Percentiles rank a stretch among this genome's conserved stretches.
Conservation (phyloP, 2,113 vertebrate genomes). For the Eptesicus fuscus region DNA sequence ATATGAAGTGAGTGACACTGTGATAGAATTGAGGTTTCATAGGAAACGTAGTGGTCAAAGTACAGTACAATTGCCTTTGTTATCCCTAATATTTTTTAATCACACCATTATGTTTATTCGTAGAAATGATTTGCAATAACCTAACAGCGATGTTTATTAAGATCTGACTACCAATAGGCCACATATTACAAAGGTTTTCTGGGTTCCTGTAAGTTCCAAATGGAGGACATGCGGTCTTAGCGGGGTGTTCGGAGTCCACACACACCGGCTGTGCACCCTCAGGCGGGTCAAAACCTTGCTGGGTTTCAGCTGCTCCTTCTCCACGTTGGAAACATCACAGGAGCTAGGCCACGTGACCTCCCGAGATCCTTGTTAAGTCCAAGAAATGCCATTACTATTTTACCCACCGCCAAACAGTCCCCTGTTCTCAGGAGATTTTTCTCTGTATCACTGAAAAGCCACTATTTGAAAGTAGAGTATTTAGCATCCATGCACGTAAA, state of each 20-base stretch:
- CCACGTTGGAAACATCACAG: not conserved
- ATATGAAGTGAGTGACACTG: accelerated
- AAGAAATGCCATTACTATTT: not conserved
- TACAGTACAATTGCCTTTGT: not conserved
- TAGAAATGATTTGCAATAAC: not conserved
- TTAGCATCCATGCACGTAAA: not conserved
- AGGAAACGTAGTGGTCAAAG: not conserved
- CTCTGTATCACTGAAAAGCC: not conserved
- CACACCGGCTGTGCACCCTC: not conserved
- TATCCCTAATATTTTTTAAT: not conserved
- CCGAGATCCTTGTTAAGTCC: not conserved
- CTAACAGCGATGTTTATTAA: not conserved
- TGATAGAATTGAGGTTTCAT: not conserved
- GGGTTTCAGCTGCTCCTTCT: not conserved
- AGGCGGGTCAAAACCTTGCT: not conserved
- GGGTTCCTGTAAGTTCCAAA: not conserved
- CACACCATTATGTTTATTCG: not conserved
- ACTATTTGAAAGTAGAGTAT: not conserved
- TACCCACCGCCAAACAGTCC: not conserved
- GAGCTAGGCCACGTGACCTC: not conserved
- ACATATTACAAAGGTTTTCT: not conserved
- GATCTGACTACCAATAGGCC: not conserved
- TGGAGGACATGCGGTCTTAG: not conserved
- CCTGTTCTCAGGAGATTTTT: not conserved
- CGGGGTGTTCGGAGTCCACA: not conserved